Evolutionary conservation across 2,797 vertebrate genomes (phyloP), one percentile per base, ranked within the genome.

Genomic region (Chloroceryle amazona): DNA sequence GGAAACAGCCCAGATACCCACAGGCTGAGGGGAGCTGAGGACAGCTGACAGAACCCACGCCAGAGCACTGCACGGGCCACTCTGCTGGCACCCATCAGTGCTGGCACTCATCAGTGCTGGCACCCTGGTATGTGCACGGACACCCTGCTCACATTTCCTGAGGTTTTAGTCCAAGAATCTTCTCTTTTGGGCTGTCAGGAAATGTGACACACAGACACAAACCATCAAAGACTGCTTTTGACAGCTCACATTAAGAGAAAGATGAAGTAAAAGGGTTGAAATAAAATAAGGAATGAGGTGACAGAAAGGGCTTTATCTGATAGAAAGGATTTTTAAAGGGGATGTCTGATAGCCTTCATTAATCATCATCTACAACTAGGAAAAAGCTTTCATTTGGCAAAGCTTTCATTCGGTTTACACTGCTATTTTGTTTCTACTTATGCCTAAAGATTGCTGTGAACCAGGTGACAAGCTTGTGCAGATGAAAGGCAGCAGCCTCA

Each of bases 181-280:
- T 14, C 90, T 86, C 92, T 81, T 33, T 29, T 16, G 44, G 93
- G 87, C 89, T 97, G 96, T 94, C 95, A 97, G 83, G 17, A 83
- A 39, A 35, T 1, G 84, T 67, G 78, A 94, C 71, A 79, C 25
- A 1, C 61, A 3, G n/a, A 58, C 3, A 47, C 44, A 42, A 46
- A 75, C 9, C 39, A 68, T 81, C 79, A 37, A 25, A 92, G 90
- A 46, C 19, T 60, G 86, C 74, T 87, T 63, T 26, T 97, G 98
- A 96, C 97, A 97, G 96, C 81, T 95, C 91, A 37, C 19, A 39
- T 96, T 91, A 74, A 37, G 31, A 93, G 96, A 95, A 96, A 96
- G 75, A 93, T 29, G 96, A 96, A 76, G 94, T 39, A 78, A 97
- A 97, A 92, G 70, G 89, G 87, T 81, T 7, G 84, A 96, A 97